Base-by-base conservation (phyloP, 2,113 vertebrate species). In the Ammodytes dubius region DNA sequence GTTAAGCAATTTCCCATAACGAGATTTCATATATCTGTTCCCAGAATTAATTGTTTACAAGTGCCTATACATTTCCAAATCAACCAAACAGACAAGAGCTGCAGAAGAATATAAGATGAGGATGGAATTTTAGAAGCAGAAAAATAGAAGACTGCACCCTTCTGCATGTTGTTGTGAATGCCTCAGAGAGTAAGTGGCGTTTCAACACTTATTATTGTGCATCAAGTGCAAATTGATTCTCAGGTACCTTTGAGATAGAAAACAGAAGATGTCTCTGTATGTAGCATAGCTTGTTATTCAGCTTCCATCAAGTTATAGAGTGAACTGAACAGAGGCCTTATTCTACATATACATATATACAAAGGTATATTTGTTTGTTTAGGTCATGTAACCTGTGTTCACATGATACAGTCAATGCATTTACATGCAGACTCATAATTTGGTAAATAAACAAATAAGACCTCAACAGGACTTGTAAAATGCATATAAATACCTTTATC, bases 211-310 rank as follows among this genome's bases (percentile, higher is more conserved):
- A 10, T 81, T 75, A 56, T 15, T 42, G 43, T 73, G 76, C 53
- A 58, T 61, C 71, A 46, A 56, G 68, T 54, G 54, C 57, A 81
- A 86, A 81, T 59, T 70, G 70, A 82, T 81, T 77, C 63, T 66
- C 75, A 66, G 53, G 53, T 53, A 40, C 47, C 40, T 59, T 12
- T 42, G 10, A 37, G 37, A 74, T 6, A 27, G 72, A 65, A 64
- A 52, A 70, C 39, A n/a, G 65, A 12, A 40, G 70, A 61, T 79
- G 65, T 19, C 42, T 12, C 58, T 37, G 15, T 46, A 39, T 56
- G 37, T 13, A 13, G 5, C 60, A 82, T 49, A 57, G 74, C 67
- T 77, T 79, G 58, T 68, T 63, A 49, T 67, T 76, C 72, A 27
- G 60, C 46, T 67, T 84, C 49, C 42, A 45, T 74, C 64, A 56